phyloP scores from a whole-genome alignment of 2,113 vertebrate genomes.

The Odontophorus gujanensis region DNA sequence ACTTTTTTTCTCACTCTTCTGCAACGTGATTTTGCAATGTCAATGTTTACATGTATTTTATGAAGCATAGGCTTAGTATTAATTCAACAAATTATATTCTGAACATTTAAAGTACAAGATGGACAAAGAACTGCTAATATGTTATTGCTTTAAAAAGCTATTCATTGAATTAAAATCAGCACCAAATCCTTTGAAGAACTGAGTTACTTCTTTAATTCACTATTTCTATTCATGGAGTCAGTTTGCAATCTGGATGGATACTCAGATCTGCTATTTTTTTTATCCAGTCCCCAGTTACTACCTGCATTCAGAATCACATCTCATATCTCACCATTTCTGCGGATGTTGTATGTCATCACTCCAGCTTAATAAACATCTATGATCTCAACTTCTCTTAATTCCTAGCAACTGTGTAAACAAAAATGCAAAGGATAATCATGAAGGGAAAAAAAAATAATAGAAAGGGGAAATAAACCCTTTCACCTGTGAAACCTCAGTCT shows the following conservation, averaged over 20 bases:
- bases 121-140: not conserved
- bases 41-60: not conserved
- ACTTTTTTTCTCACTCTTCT: not conserved
- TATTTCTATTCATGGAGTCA: not conserved
- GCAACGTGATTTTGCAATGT: not conserved
- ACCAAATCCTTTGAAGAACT: not conserved
- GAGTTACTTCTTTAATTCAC: not conserved
- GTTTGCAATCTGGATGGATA: not conserved
- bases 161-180: not conserved
- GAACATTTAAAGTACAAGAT: not conserved
- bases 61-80: not conserved
- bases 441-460: not conserved
- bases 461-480: constrained; percentile 35
- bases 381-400: constrained; percentile 18
- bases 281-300: not conserved
- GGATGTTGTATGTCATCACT: constrained; percentile 32
- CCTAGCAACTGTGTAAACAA: constrained; percentile 53
- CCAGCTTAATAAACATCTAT: constrained; percentile 1
- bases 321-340: not conserved
- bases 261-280: not conserved
- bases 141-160: not conserved
- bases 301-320: constrained; percentile 4
- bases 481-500: constrained; percentile 45
- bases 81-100: not conserved
- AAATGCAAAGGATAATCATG: not conserved